phyloP scores from a whole-genome alignment of 2,888 invertebrate genomes.

The Leucophenga montana region DNA sequence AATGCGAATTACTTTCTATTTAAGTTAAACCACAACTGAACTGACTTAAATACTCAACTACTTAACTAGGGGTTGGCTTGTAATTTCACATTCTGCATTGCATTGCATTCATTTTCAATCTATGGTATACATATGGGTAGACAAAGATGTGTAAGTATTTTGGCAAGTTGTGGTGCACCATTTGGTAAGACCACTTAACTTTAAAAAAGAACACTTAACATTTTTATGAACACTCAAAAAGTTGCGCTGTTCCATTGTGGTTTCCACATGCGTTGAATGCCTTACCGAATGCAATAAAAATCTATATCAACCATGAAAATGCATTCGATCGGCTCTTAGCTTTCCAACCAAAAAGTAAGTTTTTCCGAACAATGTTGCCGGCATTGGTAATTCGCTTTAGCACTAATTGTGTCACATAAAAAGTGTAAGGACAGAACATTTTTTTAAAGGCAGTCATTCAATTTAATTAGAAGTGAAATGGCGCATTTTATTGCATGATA shows the following conservation, averaged over 20 bases:
- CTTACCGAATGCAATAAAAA: neutral
- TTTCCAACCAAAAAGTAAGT: neutral
- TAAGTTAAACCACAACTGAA: neutral
- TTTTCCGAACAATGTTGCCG: neutral
- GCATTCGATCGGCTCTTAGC: neutral
- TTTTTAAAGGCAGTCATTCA: constrained; percentile 43
- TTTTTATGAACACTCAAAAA: constrained; percentile 13
- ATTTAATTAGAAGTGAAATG: constrained; percentile 55
- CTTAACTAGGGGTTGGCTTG: no score
- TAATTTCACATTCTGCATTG: no score
- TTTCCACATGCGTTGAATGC: neutral
- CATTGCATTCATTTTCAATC: no score
- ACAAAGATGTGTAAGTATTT: no score
- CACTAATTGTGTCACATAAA: constrained; percentile 55
- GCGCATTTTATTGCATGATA: constrained; percentile 18
- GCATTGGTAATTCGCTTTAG: neutral
- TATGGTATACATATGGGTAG: no score
- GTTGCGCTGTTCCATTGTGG: neutral
- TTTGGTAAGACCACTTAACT: no score
- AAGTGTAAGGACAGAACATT: constrained; percentile 43
- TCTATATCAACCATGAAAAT: neutral
- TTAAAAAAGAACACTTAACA: constrained; percentile 1
- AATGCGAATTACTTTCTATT: constrained; percentile 5
- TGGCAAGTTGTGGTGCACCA: no score
- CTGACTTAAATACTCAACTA: neutral